Percentiles rank a stretch among this genome's conserved stretches.
These are phyloP conservation scores for Melanargia galathea DNA, from an alignment of 2,888 invertebrate species.

Conservation along the genomic window DNA sequence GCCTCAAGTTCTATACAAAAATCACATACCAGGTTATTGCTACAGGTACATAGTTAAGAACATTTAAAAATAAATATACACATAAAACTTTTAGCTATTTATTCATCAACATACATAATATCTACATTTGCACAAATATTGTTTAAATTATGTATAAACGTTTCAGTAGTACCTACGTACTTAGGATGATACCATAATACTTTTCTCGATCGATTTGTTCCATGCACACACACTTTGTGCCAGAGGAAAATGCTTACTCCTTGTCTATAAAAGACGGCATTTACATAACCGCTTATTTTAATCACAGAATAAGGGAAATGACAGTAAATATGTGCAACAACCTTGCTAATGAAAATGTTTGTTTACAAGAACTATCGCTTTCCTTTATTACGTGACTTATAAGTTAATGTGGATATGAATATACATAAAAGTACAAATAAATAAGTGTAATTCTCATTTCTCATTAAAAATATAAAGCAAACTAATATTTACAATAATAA, in stretches of 20 bases:
- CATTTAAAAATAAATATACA: slow-evolving; percentile 36
- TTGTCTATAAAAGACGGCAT: slow-evolving; percentile 53
- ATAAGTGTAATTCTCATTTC: slow-evolving; percentile 52
- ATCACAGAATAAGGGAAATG: not conserved
- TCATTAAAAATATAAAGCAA: slow-evolving; percentile 57
- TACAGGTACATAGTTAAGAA: too few relatives aligned
- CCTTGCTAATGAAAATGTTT: too few relatives aligned
- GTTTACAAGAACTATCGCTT: not conserved
- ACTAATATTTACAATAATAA: slow-evolving; percentile 75
- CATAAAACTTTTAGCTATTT: slow-evolving; percentile 74
- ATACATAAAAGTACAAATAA: slow-evolving; percentile 71
- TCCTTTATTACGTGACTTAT: slow-evolving; percentile 34
- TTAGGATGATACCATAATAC: slow-evolving; percentile 66
- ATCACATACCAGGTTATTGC: too few relatives aligned
- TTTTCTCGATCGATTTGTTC: slow-evolving; percentile 61
- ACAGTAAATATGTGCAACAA: too few relatives aligned
- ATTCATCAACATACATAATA: slow-evolving; percentile 82
- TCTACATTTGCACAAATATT: slow-evolving; percentile 80
- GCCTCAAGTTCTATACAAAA: too few relatives aligned
- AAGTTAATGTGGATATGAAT: slow-evolving; percentile 58
- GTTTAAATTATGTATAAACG: slow-evolving; percentile 68
- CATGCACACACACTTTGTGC: slow-evolving; percentile 55
- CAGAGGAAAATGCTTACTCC: slow-evolving; percentile 26
- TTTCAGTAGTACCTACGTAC: slow-evolving; percentile 63
- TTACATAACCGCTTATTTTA: slow-evolving; percentile 60